These are phyloP conservation scores for Hymenopus coronatus DNA, from an alignment of 2,888 invertebrate genomes.

Conservation along the genomic window DNA sequence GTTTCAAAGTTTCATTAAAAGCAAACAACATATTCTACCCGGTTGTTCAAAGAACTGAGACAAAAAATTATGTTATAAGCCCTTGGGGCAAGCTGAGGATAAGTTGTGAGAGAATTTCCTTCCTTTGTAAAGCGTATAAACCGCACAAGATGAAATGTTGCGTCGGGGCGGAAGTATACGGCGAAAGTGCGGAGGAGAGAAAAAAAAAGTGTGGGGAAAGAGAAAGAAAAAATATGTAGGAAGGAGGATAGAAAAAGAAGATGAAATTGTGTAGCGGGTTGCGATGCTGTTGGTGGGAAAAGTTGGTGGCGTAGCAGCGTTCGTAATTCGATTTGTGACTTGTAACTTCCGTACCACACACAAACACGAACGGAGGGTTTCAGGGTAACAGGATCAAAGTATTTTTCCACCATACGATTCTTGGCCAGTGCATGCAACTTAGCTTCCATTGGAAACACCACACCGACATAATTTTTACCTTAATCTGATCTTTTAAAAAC, in stretches of 20 bases:
- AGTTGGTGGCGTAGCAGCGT: background rate
- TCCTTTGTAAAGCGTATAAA: background rate
- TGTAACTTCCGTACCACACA: background rate
- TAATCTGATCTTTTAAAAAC: background rate
- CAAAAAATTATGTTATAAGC: background rate
- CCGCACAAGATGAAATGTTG: background rate
- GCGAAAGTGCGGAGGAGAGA: background rate
- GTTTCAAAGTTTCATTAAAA: background rate
- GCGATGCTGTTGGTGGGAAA: background rate
- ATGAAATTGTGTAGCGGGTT: background rate
- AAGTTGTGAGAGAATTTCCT: background rate
- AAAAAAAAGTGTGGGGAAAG: background rate
- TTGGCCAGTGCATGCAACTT: background rate
- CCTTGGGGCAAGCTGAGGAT: background rate
- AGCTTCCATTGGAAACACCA: background rate
- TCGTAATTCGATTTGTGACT: constrained; percentile 12
- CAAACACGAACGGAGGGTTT: background rate
- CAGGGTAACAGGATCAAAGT: background rate
- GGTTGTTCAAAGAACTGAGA: background rate
- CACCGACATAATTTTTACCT: background rate
- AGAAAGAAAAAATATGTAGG: background rate
- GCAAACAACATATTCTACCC: background rate
- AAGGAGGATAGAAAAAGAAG: background rate
- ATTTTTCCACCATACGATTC: background rate
- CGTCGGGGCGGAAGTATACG: background rate